Percentiles rank a stretch among this genome's conserved stretches.
phyloP scores from a whole-genome alignment of 1,140 invertebrate genomes.

The Notospermus geniculatus region DNA sequence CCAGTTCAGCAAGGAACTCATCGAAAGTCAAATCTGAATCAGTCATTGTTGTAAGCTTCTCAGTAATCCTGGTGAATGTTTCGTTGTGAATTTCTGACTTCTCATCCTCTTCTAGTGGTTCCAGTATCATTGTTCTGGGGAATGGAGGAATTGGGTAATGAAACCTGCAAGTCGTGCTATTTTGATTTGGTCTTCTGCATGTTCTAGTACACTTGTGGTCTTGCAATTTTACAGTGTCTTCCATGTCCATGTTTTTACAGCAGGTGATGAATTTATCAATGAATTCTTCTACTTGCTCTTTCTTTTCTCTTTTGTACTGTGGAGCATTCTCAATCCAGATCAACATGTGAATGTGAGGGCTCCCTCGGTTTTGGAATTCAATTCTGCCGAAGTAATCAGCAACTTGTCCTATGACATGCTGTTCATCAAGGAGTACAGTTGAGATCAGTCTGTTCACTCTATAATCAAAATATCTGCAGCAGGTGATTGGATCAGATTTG shows the following conservation, averaged over 20 bases:
- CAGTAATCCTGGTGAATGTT: not conserved
- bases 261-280: slow-evolving; percentile 25
- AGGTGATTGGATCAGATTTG: slow-evolving; percentile 25
- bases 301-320: not conserved
- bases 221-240: slow-evolving; percentile 12
- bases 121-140: slow-evolving; percentile 19
- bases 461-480: slow-evolving; percentile 18
- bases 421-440: slow-evolving; percentile 15
- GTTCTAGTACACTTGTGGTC: slow-evolving; percentile 25
- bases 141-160: slow-evolving; percentile 26
- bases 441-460: slow-evolving; percentile 28
- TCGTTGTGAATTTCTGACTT: no score
- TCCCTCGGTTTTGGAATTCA: no score
- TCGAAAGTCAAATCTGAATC: slow-evolving; percentile 20
- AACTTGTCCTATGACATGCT: slow-evolving; percentile 24
- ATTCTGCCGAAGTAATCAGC: slow-evolving; percentile 36
- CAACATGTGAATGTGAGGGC: slow-evolving; percentile 56
- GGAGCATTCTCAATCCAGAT: slow-evolving; percentile 48
- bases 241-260: slow-evolving; percentile 5
- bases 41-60: slow-evolving; percentile 21
- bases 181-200: slow-evolving; percentile 25
- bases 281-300: slow-evolving; percentile 15
- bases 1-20: slow-evolving; percentile 18
- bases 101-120: slow-evolving; percentile 16
- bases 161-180: slow-evolving; percentile 26